Percentiles rank a stretch among this genome's conserved stretches.
Evolutionary conservation across 2,888 invertebrate species (phyloP).

Genomic region (Megaustenia siamemsis): DNA sequence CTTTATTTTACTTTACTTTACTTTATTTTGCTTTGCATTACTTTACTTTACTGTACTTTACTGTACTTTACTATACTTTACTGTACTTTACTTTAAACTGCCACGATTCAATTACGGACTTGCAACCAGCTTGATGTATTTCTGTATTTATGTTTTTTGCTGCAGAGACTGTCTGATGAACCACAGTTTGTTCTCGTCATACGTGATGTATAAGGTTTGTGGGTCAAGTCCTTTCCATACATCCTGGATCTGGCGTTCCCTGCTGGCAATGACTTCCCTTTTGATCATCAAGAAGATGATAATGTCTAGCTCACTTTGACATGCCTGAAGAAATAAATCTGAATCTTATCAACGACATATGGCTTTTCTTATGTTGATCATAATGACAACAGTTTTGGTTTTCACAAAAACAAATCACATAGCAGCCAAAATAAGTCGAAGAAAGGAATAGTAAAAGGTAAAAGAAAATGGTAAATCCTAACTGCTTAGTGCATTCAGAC

Average conservation of each 20-base stretch:
- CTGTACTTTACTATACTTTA: too few relatives aligned
- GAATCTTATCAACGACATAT: not conserved
- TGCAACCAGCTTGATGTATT: not conserved
- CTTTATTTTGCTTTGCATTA: too few relatives aligned
- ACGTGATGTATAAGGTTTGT: not conserved
- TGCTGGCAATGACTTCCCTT: not conserved
- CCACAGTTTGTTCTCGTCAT: not conserved
- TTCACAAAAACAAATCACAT: too few relatives aligned
- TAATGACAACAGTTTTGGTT: too few relatives aligned
- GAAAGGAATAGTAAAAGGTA: too few relatives aligned
- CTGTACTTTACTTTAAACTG: too few relatives aligned
- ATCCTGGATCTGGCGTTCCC: not conserved
- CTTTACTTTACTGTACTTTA: too few relatives aligned
- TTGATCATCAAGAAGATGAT: not conserved
- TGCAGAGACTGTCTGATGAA: not conserved
- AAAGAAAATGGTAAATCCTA: too few relatives aligned
- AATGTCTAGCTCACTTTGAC: not conserved
- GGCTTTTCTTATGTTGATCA: not conserved
- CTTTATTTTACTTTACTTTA: too few relatives aligned
- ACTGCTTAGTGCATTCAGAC: too few relatives aligned
- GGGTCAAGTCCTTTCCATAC: not conserved
- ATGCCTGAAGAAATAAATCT: not conserved
- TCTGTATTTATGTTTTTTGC: not conserved
- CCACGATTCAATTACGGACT: too few relatives aligned
- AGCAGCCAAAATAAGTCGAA: too few relatives aligned